These are phyloP conservation scores for Abscondita cerata DNA, from an alignment of 2,888 invertebrate species.

Conservation along the genomic window DNA sequence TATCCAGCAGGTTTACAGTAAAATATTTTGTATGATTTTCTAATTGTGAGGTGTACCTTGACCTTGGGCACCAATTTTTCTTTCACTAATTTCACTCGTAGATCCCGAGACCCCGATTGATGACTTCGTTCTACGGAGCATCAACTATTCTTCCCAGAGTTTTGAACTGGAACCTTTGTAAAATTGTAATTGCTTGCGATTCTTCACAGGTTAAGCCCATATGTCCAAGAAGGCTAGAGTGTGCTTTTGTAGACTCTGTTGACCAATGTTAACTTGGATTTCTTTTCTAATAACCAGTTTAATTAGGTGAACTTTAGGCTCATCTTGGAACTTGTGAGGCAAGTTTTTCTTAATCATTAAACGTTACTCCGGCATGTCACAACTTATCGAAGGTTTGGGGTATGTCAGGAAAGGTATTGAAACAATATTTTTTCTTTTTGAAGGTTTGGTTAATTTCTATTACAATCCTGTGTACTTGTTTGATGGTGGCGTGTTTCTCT, in stretches of 20 bases:
- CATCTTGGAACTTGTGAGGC: constrained; percentile 3
- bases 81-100: constrained; percentile 13
- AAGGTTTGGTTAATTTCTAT: constrained; percentile 21
- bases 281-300: not conserved
- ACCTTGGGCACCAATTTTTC: constrained; percentile 8
- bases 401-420: constrained; percentile 38
- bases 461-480: constrained; percentile 36
- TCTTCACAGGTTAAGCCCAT: constrained; percentile 33
- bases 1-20: not conserved
- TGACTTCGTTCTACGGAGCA: constrained; percentile 13
- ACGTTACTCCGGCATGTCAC: constrained; percentile 32
- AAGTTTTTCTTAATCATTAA: constrained; percentile 6
- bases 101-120: constrained; percentile 3
- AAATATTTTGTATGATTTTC: not conserved
- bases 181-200: constrained; percentile 25
- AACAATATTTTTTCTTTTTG: constrained; percentile 38
- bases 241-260: constrained; percentile 27
- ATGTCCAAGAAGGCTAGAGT: constrained; percentile 27
- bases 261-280: constrained; percentile 9
- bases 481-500: constrained; percentile 29
- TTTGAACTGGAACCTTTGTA: constrained; percentile 20
- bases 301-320: constrained; percentile 22
- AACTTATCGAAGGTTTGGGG: constrained; percentile 44
- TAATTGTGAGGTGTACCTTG: not conserved
- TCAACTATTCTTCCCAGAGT: constrained; percentile 9